phyloP scores from a whole-genome alignment of 2,888 invertebrate genomes.

The Craniophora ligustri region DNA sequence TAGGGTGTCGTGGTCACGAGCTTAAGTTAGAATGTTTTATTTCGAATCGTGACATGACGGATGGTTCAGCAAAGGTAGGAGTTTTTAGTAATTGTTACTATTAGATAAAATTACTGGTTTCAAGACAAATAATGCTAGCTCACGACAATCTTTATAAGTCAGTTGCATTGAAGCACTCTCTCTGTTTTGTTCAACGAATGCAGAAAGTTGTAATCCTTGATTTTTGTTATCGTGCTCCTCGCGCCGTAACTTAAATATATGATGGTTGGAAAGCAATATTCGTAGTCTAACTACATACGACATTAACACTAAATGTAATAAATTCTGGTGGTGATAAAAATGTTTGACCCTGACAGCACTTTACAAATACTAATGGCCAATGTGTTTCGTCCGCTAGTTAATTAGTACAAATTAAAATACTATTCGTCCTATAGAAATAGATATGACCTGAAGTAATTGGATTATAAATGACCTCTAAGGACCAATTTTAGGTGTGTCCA shows the following conservation, averaged over 20 bases:
- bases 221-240: constrained; percentile 32
- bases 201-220: constrained; percentile 50
- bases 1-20: constrained; percentile 76
- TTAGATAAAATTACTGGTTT: constrained; percentile 69
- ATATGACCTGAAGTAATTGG: constrained; percentile 1
- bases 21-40: constrained; percentile 63
- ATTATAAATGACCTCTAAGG: neutral
- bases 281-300: too few species aligned
- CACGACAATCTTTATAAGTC: constrained; percentile 46
- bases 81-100: constrained; percentile 71
- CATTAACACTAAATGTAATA: too few species aligned
- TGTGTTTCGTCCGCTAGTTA: neutral
- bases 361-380: neutral
- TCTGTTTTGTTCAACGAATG: constrained; percentile 27
- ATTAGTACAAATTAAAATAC: neutral
- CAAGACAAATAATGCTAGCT: constrained; percentile 49
- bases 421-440: neutral
- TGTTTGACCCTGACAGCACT: neutral
- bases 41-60: constrained; percentile 76
- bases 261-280: constrained; percentile 10
- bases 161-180: constrained; percentile 32
- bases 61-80: constrained; percentile 71
- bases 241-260: constrained; percentile 4
- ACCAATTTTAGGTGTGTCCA: constrained; percentile 13
- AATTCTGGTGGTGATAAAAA: too few species aligned